Percentiles rank a stretch among this genome's conserved stretches.
Evolutionary conservation across 35 echinoderm and acorn worm species (phyloP).

Genomic region (Heliocidaris tuberculata): DNA sequence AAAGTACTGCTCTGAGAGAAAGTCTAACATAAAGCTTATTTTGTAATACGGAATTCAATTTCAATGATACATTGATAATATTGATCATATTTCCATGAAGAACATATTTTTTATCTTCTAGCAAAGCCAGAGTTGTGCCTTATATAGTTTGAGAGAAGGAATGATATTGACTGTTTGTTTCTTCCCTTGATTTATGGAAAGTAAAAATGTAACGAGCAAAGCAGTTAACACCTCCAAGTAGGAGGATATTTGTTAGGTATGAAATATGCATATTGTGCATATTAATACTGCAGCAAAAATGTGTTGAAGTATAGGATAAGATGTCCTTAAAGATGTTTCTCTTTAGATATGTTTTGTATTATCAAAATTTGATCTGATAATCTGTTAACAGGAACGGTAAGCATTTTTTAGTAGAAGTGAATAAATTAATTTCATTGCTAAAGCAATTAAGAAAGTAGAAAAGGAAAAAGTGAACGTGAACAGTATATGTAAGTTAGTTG

Average conservation of each 20-base stretch:
- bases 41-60: conserved; percentile 6
- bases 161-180: background rate
- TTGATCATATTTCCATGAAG: background rate
- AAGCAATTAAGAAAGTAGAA: background rate
- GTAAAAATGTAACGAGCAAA: background rate
- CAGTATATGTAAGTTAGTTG: too few species aligned
- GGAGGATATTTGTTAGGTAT: background rate
- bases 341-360: background rate
- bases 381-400: background rate
- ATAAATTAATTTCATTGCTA: background rate
- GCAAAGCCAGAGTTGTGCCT: background rate
- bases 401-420: background rate
- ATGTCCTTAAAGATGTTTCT: background rate
- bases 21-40: background rate
- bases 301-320: background rate
- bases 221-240: background rate
- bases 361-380: background rate
- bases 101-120: background rate
- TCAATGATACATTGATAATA: conserved; percentile 4
- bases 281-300: background rate
- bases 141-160: background rate
- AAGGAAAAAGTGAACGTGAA: too few species aligned
- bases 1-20: background rate
- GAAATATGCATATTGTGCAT: background rate
- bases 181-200: background rate